phyloP scores from a whole-genome alignment of 2,888 invertebrate species.

The Cinara cedri region DNA sequence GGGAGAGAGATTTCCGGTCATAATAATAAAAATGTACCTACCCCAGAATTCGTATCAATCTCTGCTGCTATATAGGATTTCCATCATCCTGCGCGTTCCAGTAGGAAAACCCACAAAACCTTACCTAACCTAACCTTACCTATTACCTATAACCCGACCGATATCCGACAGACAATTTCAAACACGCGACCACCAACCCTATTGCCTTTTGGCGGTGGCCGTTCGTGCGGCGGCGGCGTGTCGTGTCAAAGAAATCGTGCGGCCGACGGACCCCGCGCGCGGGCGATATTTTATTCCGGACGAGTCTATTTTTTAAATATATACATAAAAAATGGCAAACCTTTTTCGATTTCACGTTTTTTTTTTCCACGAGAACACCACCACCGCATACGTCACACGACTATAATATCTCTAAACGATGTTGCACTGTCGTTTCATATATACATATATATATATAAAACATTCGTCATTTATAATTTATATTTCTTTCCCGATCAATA shows the following conservation, averaged over 20 bases:
- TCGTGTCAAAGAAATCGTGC: constrained; percentile 44
- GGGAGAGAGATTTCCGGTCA: no score
- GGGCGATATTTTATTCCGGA: not conserved
- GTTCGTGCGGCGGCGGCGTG: constrained; percentile 21
- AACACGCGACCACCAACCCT: constrained; percentile 10
- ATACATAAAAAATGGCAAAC: not conserved
- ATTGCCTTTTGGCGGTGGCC: not conserved
- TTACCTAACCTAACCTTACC: no score
- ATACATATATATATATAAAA: no score
- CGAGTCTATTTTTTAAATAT: not conserved
- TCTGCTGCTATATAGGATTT: no score
- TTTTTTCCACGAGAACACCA: not conserved
- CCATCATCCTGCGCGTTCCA: no score
- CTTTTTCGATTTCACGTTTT: constrained; percentile 36
- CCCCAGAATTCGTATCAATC: no score
- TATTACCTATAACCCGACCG: no score
- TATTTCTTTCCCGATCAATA: constrained; percentile 26
- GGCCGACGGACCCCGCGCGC: not conserved
- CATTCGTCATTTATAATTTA: not conserved
- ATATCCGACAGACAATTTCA: not conserved
- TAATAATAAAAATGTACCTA: no score
- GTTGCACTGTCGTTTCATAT: not conserved
- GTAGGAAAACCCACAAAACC: no score
- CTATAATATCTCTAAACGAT: not conserved
- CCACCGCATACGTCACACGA: constrained; percentile 31